Base-by-base conservation (phyloP, 2,113 vertebrate genomes). In the Onychostoma macrolepis region DNA sequence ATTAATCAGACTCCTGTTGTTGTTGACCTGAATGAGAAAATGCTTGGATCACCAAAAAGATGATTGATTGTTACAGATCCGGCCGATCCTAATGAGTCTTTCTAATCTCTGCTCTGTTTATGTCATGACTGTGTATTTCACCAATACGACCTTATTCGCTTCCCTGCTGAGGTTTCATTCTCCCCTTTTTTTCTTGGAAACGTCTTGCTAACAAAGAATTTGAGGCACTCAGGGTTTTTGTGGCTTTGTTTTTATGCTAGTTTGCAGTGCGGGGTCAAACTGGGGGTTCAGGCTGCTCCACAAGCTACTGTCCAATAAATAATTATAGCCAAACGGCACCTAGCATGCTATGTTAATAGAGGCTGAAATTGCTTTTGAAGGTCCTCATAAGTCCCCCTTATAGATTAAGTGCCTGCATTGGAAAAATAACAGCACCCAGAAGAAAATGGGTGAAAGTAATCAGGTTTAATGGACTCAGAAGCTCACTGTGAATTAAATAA, bases 401-500 rank as follows among this genome's bases (percentile, higher is more conserved):
- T 96, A 95, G 96, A 97, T 97, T 96, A 97, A 97, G 96, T 96
- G 96, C 95, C 90, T 94, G 94, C 93, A 94, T 93, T 95, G 95
- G 80, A 96, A 95, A 96, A 96, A 97, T 96, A 96, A 96, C 95
- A 94, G 96, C 94, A 95, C 95, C 95, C 93, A 96, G 95, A 96
- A 95, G 96, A 96, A 96, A 96, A 89, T 96, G 96, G 96, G 95
- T 96, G 96, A 96, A 96, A 96, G 95, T 97, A 97, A 97, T 97
- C 96, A 96, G 96, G 96, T 97, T 97, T 97, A 97, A 97, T 97
- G 96, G 96, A 97, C 96, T 97, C 87, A 87, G 94, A 96, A 96
- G 96, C 96, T 97, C 96, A 96, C 96, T 96, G 96, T 94, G 96
- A 97, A 97, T 97, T 97, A 97, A 97, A 97, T 97, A 97, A 97